Conservation (phyloP, 2,113 vertebrate species). For the Petromus typicus region DNA sequence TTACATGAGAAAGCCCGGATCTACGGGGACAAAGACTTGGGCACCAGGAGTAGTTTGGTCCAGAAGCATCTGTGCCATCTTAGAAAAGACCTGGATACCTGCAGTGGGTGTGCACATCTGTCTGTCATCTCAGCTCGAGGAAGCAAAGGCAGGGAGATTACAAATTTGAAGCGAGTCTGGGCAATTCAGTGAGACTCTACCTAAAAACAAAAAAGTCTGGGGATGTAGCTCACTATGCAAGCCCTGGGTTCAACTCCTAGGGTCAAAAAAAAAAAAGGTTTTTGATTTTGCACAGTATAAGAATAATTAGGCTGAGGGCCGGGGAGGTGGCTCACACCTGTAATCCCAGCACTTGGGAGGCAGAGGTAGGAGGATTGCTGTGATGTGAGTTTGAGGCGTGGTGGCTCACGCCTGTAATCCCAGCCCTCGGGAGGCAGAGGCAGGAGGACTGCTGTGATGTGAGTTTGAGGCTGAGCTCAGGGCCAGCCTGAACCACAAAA, state of each 20-base stretch:
- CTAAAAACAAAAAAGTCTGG: background rate
- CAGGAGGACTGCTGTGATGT: too few relatives aligned
- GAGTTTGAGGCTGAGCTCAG: too few relatives aligned
- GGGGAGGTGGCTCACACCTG: too few relatives aligned
- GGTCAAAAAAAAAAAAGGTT: background rate
- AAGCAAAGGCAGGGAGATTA: background rate
- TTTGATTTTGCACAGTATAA: background rate
- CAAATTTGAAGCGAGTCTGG: background rate
- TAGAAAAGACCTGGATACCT: background rate
- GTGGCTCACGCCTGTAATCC: too few relatives aligned
- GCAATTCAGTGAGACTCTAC: background rate
- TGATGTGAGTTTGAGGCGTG: too few relatives aligned
- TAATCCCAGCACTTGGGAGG: too few relatives aligned
- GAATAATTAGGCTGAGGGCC: background rate
- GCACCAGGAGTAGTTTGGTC: background rate
- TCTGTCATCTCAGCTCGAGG: background rate
- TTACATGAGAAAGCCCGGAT: background rate
- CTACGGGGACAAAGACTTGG: background rate
- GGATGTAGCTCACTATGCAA: too few relatives aligned
- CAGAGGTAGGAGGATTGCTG: too few relatives aligned
- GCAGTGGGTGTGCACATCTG: background rate
- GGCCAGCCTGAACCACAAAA: too few relatives aligned
- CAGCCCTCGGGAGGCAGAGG: too few relatives aligned
- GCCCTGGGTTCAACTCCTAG: background rate
- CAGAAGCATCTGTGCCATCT: background rate